These are phyloP conservation scores for Spongilla lacustris DNA, from an alignment of 37 sponge, comb jelly and placozoan genomes.

Conservation along the genomic window DNA sequence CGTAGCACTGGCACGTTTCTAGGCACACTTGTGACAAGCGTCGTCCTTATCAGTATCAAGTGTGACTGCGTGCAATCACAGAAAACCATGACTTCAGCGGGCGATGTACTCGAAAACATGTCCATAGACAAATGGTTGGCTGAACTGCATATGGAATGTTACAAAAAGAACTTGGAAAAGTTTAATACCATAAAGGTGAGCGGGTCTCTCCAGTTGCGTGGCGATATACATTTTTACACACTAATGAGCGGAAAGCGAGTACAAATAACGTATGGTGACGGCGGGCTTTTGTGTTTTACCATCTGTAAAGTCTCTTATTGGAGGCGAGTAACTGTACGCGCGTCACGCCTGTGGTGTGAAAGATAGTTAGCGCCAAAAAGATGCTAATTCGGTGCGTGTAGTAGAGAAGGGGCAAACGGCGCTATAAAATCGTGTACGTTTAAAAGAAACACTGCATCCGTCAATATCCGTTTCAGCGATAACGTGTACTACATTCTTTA, in stretches of 20 bases:
- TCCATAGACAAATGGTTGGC: constrained; percentile 45
- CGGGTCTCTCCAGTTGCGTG: too few species aligned
- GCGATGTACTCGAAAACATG: constrained; percentile 4
- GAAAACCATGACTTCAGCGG: constrained; percentile 13
- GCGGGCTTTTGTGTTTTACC: background rate
- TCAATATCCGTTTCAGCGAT: too few species aligned
- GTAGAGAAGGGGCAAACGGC: too few species aligned
- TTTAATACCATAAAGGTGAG: constrained; percentile 54
- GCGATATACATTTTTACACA: background rate
- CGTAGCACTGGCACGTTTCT: background rate
- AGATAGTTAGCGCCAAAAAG: background rate
- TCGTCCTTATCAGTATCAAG: background rate
- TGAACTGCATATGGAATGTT: constrained; percentile 73
- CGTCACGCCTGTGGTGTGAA: background rate
- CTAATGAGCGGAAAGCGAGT: background rate
- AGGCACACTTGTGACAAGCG: background rate
- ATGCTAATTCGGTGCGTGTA: background rate
- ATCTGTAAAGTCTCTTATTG: too few species aligned
- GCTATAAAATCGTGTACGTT: too few species aligned
- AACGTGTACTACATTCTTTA: background rate
- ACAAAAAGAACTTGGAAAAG: constrained; percentile 66
- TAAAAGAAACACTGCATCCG: too few species aligned
- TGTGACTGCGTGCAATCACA: background rate
- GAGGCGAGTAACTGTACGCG: background rate
- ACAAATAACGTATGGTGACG: background rate